A percentile compares a stretch with the other conserved stretches of the same genome.
Conservation (phyloP, 1,140 invertebrate genomes). For the Trichonephila inaurata region DNA sequence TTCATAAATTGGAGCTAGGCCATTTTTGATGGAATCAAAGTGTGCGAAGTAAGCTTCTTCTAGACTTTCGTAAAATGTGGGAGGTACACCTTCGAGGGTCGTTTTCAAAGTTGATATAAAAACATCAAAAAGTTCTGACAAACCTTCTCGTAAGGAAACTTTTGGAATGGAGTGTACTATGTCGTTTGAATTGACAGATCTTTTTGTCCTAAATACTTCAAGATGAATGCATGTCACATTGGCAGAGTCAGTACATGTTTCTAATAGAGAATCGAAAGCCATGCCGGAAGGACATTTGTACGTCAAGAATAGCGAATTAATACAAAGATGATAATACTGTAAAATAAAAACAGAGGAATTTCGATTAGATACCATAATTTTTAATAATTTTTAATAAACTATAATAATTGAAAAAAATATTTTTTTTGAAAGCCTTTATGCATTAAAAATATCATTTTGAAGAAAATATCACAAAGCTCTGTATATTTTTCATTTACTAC, state of each 20-base stretch:
- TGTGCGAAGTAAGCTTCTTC: background rate
- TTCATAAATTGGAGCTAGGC: background rate
- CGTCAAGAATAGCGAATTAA: background rate
- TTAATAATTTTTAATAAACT: too few species aligned
- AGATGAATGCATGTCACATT: background rate
- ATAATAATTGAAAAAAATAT: too few species aligned
- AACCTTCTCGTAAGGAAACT: background rate
- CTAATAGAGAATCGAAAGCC: background rate
- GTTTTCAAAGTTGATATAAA: background rate
- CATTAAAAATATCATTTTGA: too few species aligned
- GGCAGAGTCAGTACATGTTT: background rate
- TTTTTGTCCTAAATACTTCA: background rate
- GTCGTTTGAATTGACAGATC: too few species aligned
- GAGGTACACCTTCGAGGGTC: background rate
- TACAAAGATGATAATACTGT: slow-evolving; percentile 35
- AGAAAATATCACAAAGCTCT: too few species aligned
- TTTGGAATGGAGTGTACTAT: slow-evolving; percentile 28
- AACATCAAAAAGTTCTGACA: background rate
- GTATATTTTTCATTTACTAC: too few species aligned
- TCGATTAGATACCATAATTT: too few species aligned
- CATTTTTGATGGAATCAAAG: background rate
- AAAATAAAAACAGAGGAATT: background rate
- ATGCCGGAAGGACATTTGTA: background rate
- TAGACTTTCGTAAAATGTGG: background rate
- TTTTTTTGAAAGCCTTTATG: too few species aligned